Conservation (phyloP, 2,113 vertebrate genomes). For the Nyctereutes procyonoides region DNA sequence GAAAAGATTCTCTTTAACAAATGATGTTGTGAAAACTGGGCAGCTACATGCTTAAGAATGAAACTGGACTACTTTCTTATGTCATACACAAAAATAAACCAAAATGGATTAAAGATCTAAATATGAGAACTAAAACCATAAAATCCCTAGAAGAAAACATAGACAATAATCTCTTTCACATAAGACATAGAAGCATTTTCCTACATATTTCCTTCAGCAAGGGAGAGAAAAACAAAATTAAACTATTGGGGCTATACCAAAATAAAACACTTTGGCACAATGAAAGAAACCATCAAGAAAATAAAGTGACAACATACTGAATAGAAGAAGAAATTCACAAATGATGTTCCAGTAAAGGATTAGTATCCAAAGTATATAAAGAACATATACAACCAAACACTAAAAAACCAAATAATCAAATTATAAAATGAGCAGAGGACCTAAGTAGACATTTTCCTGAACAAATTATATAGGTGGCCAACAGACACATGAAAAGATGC, state of each 20-base stretch:
- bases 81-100: background rate
- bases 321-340: background rate
- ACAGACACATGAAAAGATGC: background rate
- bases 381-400: background rate
- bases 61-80: background rate
- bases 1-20: background rate
- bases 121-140: background rate
- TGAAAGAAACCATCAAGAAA: background rate
- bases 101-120: background rate
- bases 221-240: background rate
- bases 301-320: background rate
- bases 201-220: background rate
- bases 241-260: background rate
- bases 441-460: no score
- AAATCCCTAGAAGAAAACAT: background rate
- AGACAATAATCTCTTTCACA: background rate
- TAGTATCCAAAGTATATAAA: background rate
- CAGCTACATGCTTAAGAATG: background rate
- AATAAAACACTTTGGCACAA: background rate
- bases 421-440: background rate
- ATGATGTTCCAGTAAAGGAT: background rate
- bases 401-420: background rate
- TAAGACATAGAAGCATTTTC: background rate
- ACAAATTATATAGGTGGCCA: background rate
- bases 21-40: background rate